Conservation (phyloP, 1,140 invertebrate genomes). For the Plodia interpunctella region DNA sequence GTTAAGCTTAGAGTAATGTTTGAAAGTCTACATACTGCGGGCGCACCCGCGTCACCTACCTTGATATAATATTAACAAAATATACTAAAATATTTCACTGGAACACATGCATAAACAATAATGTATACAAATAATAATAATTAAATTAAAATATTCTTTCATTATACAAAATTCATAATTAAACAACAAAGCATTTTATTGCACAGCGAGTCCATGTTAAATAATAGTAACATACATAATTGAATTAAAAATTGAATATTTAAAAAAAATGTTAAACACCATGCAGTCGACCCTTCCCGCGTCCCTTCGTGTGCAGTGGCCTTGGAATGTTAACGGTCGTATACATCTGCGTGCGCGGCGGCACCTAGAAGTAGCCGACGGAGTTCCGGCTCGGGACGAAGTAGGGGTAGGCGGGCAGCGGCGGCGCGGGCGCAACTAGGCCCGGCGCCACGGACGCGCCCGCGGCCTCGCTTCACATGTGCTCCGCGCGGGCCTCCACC, state of each 20-base stretch:
- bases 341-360: slow-evolving; percentile 11
- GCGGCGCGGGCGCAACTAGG: slow-evolving; percentile 40
- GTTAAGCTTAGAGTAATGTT: slow-evolving; percentile 57
- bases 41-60: slow-evolving; percentile 19
- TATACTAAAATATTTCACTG: slow-evolving; percentile 43
- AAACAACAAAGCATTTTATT: slow-evolving; percentile 72
- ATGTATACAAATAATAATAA: slow-evolving; percentile 48
- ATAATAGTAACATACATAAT: slow-evolving; percentile 58
- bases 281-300: neutral
- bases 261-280: neutral
- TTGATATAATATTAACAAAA: slow-evolving; percentile 23
- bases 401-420: slow-evolving; percentile 68
- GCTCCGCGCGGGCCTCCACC: slow-evolving; percentile 51
- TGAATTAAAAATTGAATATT: slow-evolving; percentile 29
- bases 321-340: slow-evolving; percentile 11
- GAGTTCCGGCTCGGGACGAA: slow-evolving; percentile 66
- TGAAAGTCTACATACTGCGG: slow-evolving; percentile 33
- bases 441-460: slow-evolving; percentile 45
- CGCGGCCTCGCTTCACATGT: slow-evolving; percentile 71
- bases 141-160: slow-evolving; percentile 57
- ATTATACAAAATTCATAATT: slow-evolving; percentile 62
- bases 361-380: slow-evolving; percentile 55
- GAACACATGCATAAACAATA: slow-evolving; percentile 48
- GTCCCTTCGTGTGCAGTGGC: slow-evolving; percentile 6
- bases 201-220: slow-evolving; percentile 69